Evolutionary conservation across 2,797 vertebrate species (phyloP), one percentile per base, ranked within the genome.

Genomic region (Propithecus deckenii): DNA sequence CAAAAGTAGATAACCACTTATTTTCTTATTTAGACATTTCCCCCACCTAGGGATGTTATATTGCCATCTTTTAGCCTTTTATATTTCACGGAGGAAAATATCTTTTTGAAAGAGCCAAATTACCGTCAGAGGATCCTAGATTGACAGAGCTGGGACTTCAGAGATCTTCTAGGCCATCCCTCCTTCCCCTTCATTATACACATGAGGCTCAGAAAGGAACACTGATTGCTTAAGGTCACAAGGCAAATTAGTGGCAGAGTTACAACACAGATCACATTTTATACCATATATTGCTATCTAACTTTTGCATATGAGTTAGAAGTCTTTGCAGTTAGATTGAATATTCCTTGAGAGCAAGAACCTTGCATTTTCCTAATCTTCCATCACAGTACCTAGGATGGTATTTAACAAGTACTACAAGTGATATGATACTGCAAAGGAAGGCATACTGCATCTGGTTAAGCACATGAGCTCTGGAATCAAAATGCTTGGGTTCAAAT

Each of bases 11-110:
- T 32, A 43, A 43, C 28, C 43, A 28, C 76, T 96, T 17, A 15
- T 67, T 93, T 93, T 93, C 83, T 96, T 85, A n/a, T 89, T 32
- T 76, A 87, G 89, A 85, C 25, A 14, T 76, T 88, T 93, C 4
- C 30, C 57, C 23, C 23, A 57, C 32, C 25, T 7, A 35, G 32
- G 69, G 28, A 18, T 71, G 32, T 55, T 59, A 22, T 63, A 23
- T 71, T 94, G 48, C 9, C 59, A 23, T 94, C 65, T 94, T 69
- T 91, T 32, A 76, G 35, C 17, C 83, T 76, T 94, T 89, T 67
- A 38, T 67, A 15, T 94, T 92, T 96, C 93, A 32, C 41, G 90
- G 90, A 91, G 78, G 52, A 75, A 65, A 94, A 41, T 20, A 14
- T 86, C 90, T 96, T 90, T 92, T 71, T 57, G 35, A 85, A 81